These are phyloP conservation scores for Syngnathus scovelli DNA, from an alignment of 2,113 vertebrate species.

Conservation along the genomic window DNA sequence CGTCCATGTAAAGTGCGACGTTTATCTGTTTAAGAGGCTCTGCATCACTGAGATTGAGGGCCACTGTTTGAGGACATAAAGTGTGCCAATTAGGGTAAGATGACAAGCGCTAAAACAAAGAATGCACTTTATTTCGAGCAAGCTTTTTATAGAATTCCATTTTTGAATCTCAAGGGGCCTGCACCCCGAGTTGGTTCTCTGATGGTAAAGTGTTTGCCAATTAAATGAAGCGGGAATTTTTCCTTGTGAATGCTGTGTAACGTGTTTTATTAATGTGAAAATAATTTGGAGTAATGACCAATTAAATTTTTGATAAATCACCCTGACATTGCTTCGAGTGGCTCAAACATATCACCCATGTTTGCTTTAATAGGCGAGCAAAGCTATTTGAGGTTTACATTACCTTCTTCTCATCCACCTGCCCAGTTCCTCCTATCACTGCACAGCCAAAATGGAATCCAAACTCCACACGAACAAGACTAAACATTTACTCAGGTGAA, in stretches of 20 bases:
- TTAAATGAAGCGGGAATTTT: constrained; percentile 38
- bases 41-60: background rate
- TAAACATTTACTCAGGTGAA: constrained; percentile 26
- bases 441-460: constrained; percentile 18
- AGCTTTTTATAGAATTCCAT: background rate
- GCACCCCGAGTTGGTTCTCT: constrained; percentile 4
- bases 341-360: background rate
- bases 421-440: constrained; percentile 30
- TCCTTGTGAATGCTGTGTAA: constrained; percentile 26
- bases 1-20: no score
- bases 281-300: constrained; percentile 47
- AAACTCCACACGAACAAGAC: constrained; percentile 38
- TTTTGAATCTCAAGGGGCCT: background rate
- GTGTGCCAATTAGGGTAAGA: background rate
- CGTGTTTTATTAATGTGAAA: constrained; percentile 11
- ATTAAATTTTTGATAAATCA: constrained; percentile 35
- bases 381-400: constrained; percentile 20
- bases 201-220: constrained; percentile 28
- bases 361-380: background rate
- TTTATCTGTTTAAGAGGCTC: no score
- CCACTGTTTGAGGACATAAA: background rate
- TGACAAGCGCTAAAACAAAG: background rate
- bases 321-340: constrained; percentile 8
- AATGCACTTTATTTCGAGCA: background rate
- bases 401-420: constrained; percentile 14